These are phyloP conservation scores for Agrochola circellaris DNA, from an alignment of 2,888 invertebrate species.

Conservation along the genomic window DNA sequence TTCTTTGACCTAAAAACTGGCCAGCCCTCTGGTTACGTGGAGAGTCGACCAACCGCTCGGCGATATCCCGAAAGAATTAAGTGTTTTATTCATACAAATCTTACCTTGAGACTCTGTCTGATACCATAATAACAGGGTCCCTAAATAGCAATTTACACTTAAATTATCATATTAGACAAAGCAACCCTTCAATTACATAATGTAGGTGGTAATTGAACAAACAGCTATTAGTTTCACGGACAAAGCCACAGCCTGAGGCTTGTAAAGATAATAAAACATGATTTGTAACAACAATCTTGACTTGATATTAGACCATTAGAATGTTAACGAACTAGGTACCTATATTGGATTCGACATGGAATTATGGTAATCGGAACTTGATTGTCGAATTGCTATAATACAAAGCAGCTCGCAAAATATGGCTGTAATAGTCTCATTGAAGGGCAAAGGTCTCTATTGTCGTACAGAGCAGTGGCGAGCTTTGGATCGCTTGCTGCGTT, in stretches of 20 bases:
- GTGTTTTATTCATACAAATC: neutral
- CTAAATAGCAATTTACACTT: conserved; percentile 27
- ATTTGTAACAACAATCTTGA: conserved; percentile 36
- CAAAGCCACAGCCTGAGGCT: conserved; percentile 37
- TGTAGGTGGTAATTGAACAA: conserved; percentile 26
- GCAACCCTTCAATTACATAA: conserved; percentile 26
- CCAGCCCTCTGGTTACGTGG: no score
- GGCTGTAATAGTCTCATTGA: neutral
- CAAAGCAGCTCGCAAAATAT: neutral
- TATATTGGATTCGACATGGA: conserved; percentile 31
- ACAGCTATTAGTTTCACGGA: conserved; percentile 53
- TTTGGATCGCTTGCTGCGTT: neutral
- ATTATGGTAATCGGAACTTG: conserved; percentile 26
- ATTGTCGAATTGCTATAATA: conserved; percentile 22
- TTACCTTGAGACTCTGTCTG: conserved; percentile 24
- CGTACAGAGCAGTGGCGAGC: neutral
- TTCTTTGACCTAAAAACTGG: no score
- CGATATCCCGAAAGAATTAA: no score
- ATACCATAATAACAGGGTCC: conserved; percentile 30
- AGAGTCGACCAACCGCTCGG: no score
- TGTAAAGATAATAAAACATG: conserved; percentile 15
- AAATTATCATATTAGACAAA: conserved; percentile 31
- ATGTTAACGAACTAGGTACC: conserved; percentile 36
- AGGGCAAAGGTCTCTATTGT: neutral
- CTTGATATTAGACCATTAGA: conserved; percentile 54